Evolutionary conservation across 2,888 invertebrate species (phyloP), one percentile per base, ranked within the genome.

Genomic region (Chymomyza caudatula): DNA sequence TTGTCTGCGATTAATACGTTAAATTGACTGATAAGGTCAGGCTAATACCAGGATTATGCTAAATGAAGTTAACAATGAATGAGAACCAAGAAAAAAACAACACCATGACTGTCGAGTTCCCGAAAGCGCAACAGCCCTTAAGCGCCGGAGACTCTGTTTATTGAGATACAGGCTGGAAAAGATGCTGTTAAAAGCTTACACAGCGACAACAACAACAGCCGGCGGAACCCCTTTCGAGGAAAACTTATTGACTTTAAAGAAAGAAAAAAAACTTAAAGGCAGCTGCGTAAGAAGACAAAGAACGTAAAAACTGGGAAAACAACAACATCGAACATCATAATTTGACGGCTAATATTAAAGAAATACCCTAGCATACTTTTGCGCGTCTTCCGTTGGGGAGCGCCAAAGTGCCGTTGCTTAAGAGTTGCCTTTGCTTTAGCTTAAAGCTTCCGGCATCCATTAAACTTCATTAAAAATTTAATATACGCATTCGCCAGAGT

Each of bases 381-480:
- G 56, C 42, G 66, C 52, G 53, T 54, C 51, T 65, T 43, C 19
- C 42, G 61, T 65, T 60, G 60, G 17, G 19, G 49, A 15, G 23
- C 52, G 56, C 23, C n/a, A 8, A 25, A 54, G 17, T 59, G 2
- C 19, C 23, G 47, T 54, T 55, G 53, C 47, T 51, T 22, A 61
- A 22, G 20, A 58, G 44, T 62, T 59, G 49, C 63, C 60, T 67
- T 56, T 25, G 66, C 5, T 37, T 60, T 47, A 54, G 63, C 79
- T 79, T 82, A 74, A 77, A 86, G 77, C 88, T 86, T 88, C 88
- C 89, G 88, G 85, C 85, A 76, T 88, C 87, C 88, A 88, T 88
- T 88, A 88, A 88, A 89, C 81, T 86, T 88, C 88, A 89, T 88
- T 88, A 88, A 88, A 88, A 88, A 88, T 88, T 88, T 87, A 89